phyloP scores from a whole-genome alignment of 2,797 vertebrate species.

The Lepidocolaptes lacrymiger region DNA sequence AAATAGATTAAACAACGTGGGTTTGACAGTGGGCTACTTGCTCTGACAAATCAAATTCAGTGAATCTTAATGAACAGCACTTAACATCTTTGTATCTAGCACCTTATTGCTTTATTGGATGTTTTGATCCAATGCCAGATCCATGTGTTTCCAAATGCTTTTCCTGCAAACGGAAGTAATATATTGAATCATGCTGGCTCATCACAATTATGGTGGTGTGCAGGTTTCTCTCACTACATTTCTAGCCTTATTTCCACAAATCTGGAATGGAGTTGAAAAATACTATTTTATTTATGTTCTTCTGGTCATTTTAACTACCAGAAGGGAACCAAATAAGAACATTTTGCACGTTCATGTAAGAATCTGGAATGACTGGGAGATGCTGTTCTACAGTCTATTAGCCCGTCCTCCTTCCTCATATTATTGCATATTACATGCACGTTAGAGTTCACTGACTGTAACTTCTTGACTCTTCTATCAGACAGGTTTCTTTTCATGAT shows the following conservation, averaged over 20 bases:
- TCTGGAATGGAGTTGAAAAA: neutral
- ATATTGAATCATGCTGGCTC: neutral
- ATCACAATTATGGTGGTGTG: neutral
- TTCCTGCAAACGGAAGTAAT: neutral
- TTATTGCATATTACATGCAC: fast-evolving
- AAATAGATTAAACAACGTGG: neutral
- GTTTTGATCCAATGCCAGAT: neutral
- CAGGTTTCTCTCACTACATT: neutral
- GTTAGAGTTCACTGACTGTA: neutral
- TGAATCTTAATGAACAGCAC: neutral
- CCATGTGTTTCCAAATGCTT: neutral
- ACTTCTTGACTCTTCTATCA: neutral
- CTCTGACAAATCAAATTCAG: neutral
- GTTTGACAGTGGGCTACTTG: neutral
- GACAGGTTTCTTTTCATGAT: neutral
- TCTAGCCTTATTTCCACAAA: neutral
- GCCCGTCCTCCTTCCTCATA: neutral
- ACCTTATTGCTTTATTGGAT: neutral
- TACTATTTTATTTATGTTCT: neutral
- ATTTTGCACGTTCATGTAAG: neutral
- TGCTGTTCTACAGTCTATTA: neutral
- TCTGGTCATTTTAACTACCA: neutral
- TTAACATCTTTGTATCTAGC: neutral
- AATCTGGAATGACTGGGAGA: neutral
- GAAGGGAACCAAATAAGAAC: neutral